Base-by-base conservation (phyloP, 2,113 vertebrate species). In the Leptosomus discolor region DNA sequence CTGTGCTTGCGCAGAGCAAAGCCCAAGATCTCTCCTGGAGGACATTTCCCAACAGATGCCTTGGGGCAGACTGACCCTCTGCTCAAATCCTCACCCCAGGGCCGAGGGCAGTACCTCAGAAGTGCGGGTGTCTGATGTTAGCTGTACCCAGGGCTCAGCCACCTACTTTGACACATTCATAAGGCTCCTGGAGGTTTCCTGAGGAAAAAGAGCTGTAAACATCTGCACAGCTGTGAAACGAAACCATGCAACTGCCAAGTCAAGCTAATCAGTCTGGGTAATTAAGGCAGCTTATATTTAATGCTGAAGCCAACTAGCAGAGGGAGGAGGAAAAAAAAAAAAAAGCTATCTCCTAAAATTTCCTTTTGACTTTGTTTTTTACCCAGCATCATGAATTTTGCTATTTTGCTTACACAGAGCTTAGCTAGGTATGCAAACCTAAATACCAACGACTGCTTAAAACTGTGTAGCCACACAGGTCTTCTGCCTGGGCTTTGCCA, bases 281-380 rank as follows among this genome's bases (percentile, higher is more conserved):
- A 98, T 97, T 97, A 98, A 92, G 87, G 86, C 84, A 95, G 92
- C 74, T 98, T 82, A 89, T 92, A 97, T 94, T 96, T 97, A 96
- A 93, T 83, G 86, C 94, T 92, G 95, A 98, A 88, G 63, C 61
- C 88, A 95, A 85, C 85, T 86, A 95, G 67, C 91, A 80, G 86
- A 73, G 23, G 29, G 9, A 73, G 27, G 20, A 50, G 7, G 2
- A 3, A 46, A 64, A 46, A 51, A 57, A 85, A 54, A 30, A 20
- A 63, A 77, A 32, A 97, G 78, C 89, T 88, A 88, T 88, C 85
- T 77, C 65, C 94, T 96, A 97, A 93, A 96, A 97, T 97, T 98
- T 96, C 90, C 94, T 94, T 95, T 86, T 92, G 82, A 27, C 68
- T 80, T 97, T 94, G 45, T 90, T 92, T 97, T 98, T 97, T 39